phyloP scores from a whole-genome alignment of 2,888 invertebrate genomes.

The Microctonus hyperodae region DNA sequence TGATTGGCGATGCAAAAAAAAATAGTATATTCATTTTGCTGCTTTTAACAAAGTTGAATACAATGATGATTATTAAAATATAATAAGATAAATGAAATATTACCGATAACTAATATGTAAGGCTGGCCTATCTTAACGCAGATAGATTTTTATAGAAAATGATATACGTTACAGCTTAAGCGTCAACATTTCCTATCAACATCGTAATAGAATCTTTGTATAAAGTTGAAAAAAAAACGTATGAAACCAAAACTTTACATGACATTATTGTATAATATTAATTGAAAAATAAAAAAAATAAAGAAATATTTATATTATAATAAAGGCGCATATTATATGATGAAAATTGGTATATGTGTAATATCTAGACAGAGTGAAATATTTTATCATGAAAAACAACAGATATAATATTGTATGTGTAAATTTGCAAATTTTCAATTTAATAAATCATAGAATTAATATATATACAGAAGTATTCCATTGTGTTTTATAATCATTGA shows the following conservation, averaged over 20 bases:
- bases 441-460: not conserved
- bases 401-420: not conserved
- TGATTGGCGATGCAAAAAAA: too few species aligned
- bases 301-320: slow-evolving; percentile 12
- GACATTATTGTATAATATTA: too few species aligned
- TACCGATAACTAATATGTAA: not conserved
- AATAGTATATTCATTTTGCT: not conserved
- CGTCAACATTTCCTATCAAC: not conserved
- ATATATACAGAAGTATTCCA: not conserved
- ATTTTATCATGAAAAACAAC: slow-evolving; percentile 41
- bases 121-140: slow-evolving; percentile 3
- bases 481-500: not conserved
- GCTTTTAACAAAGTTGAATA: not conserved
- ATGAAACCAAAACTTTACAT: too few species aligned
- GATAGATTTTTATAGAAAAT: not conserved
- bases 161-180: slow-evolving; percentile 4
- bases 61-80: not conserved
- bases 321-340: not conserved
- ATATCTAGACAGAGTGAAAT: slow-evolving; percentile 37
- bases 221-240: too few species aligned
- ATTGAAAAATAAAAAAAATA: too few species aligned
- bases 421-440: not conserved
- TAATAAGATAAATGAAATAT: not conserved
- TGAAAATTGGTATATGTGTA: slow-evolving; percentile 21
- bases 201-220: too few species aligned